Conservation (phyloP, 2,113 vertebrate species). For the Alethe diademata region DNA sequence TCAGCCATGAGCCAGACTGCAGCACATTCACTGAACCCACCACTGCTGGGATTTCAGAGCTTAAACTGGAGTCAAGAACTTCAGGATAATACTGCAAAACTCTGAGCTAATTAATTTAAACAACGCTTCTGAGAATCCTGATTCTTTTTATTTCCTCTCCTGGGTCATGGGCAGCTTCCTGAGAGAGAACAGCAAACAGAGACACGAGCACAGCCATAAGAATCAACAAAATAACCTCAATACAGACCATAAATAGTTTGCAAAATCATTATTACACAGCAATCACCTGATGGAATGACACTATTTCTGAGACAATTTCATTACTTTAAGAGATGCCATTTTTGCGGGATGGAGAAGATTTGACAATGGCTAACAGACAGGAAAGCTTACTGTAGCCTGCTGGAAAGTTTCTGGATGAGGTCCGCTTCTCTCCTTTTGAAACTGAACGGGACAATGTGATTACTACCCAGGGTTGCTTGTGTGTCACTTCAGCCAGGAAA, state of each 20-base stretch:
- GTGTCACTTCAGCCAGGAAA: constrained; percentile 58
- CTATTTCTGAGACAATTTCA: constrained; percentile 3
- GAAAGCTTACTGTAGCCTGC: constrained; percentile 62
- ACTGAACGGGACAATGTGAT: constrained; percentile 51
- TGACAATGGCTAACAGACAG: constrained; percentile 55
- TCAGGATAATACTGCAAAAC: neutral
- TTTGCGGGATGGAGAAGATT: constrained; percentile 8
- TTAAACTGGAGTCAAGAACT: neutral
- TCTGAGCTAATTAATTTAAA: neutral
- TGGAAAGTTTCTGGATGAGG: constrained; percentile 53
- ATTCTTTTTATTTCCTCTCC: neutral
- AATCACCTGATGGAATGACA: neutral
- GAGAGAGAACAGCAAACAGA: neutral
- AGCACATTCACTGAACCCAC: neutral
- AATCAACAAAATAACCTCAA: neutral
- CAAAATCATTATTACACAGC: neutral
- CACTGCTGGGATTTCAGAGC: neutral
- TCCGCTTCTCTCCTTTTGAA: constrained; percentile 64
- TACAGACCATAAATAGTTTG: neutral
- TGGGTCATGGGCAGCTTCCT: neutral
- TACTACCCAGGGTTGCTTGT: constrained; percentile 50
- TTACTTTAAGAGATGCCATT: constrained; percentile 27
- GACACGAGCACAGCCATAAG: neutral
- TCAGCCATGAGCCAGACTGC: neutral
- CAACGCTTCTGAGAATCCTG: neutral